phyloP scores from a whole-genome alignment of 2,888 invertebrate genomes.

The Silvanus unidentatus region DNA sequence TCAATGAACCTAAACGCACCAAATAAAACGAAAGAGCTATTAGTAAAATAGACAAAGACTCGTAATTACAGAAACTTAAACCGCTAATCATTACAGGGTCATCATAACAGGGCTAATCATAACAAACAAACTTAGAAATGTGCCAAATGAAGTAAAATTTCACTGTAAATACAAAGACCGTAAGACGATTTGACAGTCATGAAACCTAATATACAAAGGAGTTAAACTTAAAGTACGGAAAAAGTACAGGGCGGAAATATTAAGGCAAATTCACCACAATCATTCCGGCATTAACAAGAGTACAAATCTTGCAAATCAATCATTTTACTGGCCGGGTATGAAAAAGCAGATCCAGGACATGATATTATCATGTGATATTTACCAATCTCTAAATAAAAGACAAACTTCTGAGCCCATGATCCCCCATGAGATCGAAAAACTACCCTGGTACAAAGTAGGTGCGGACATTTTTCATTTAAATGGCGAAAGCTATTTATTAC shows the following conservation, averaged over 20 bases:
- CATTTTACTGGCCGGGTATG: slow-evolving; percentile 27
- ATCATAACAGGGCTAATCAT: too few species aligned
- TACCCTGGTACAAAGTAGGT: slow-evolving; percentile 14
- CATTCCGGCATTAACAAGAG: slow-evolving; percentile 24
- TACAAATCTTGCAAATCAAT: slow-evolving; percentile 17
- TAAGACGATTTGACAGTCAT: slow-evolving; percentile 12
- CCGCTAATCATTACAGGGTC: slow-evolving; percentile 23
- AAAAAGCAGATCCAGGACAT: slow-evolving; percentile 22
- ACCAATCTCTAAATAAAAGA: slow-evolving; percentile 5
- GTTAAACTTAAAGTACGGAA: slow-evolving; percentile 17
- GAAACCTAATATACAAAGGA: slow-evolving; percentile 17
- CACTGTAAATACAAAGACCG: slow-evolving; percentile 13
- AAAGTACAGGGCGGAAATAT: slow-evolving; percentile 11
- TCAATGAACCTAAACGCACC: neutral
- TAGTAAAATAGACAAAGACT: slow-evolving; percentile 14
- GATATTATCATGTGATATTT: slow-evolving; percentile 10
- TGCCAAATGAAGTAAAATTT: slow-evolving; percentile 10
- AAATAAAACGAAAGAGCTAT: slow-evolving; percentile 12
- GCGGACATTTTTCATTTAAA: slow-evolving; percentile 11
- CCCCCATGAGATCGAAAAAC: slow-evolving; percentile 8
- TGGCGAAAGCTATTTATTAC: neutral
- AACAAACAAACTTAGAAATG: slow-evolving; percentile 15
- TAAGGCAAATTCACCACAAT: slow-evolving; percentile 13
- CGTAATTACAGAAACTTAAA: slow-evolving; percentile 18
- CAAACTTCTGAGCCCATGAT: slow-evolving; percentile 13